A percentile compares a stretch with the other conserved stretches of the same genome.
Evolutionary conservation across 2,797 vertebrate genomes (phyloP).

Genomic region (Allobates femoralis): DNA sequence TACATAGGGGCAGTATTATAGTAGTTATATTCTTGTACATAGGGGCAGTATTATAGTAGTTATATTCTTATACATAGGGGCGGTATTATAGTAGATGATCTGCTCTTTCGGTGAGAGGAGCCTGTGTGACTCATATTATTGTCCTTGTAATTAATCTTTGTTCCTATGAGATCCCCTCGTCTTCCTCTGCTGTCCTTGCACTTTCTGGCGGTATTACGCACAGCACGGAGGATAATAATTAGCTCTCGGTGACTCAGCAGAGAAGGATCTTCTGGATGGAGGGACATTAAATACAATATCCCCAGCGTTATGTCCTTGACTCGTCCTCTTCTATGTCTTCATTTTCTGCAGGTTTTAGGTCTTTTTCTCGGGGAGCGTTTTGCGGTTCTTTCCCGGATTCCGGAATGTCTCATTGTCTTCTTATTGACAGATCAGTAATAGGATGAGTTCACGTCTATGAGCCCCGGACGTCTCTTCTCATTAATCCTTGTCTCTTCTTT

Average conservation of each 20-base stretch:
- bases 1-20: no score
- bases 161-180: not conserved
- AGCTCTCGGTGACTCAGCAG: not conserved
- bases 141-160: not conserved
- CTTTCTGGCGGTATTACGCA: not conserved
- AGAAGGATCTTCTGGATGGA: not conserved
- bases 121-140: not conserved
- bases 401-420: no score
- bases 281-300: not conserved
- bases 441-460: no score
- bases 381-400: no score
- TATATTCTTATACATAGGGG: not conserved
- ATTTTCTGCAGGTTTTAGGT: not conserved
- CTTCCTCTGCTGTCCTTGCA: conserved; percentile 4
- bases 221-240: not conserved
- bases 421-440: no score
- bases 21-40: no score
- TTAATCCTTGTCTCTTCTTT: not conserved
- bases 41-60: no score
- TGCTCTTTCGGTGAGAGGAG: not conserved
- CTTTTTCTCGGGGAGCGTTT: not conserved
- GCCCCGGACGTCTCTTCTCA: no score
- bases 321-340: not conserved
- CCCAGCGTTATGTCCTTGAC: not conserved
- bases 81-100: not conserved